These are phyloP conservation scores for Sminthurinus signatus DNA, from an alignment of 1,140 invertebrate species.

Conservation along the genomic window DNA sequence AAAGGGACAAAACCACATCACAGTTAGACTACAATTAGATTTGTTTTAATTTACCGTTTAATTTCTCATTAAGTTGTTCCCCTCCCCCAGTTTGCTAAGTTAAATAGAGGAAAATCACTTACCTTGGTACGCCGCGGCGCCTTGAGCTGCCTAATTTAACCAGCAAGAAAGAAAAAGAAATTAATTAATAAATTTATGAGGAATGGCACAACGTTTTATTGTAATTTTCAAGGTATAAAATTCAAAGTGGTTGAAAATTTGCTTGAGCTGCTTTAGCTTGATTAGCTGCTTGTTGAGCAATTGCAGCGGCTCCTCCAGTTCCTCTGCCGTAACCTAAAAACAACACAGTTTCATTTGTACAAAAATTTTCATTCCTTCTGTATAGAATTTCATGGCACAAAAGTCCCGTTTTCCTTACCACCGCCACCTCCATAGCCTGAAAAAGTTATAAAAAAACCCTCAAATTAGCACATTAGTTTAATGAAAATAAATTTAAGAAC, in stretches of 20 bases:
- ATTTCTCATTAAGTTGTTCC: not conserved
- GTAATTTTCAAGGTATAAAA: no score
- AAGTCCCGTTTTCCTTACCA: not conserved
- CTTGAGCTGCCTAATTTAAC: no score
- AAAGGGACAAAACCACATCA: not conserved
- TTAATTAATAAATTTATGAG: no score
- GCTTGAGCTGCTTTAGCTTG: slow-evolving; percentile 37
- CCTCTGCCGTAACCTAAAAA: slow-evolving; percentile 27
- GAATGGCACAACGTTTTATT: no score
- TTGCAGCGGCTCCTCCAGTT: slow-evolving; percentile 37
- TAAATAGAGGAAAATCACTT: no score
- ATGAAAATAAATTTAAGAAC: no score
- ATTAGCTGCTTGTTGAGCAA: slow-evolving; percentile 41
- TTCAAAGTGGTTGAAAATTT: not conserved
- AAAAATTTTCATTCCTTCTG: not conserved
- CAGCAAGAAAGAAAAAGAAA: no score
- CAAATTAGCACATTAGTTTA: no score
- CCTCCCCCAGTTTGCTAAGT: not conserved
- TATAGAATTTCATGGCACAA: not conserved
- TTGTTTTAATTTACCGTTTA: not conserved
- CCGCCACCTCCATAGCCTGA: not conserved
- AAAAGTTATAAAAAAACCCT: no score
- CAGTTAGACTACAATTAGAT: no score
- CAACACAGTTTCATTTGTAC: slow-evolving; percentile 4
- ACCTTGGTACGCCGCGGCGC: slow-evolving; percentile 36